A percentile compares a stretch with the other conserved stretches of the same genome.
These are phyloP conservation scores for Rhyzopertha dominica DNA, from an alignment of 1,140 invertebrate species.

Conservation along the genomic window DNA sequence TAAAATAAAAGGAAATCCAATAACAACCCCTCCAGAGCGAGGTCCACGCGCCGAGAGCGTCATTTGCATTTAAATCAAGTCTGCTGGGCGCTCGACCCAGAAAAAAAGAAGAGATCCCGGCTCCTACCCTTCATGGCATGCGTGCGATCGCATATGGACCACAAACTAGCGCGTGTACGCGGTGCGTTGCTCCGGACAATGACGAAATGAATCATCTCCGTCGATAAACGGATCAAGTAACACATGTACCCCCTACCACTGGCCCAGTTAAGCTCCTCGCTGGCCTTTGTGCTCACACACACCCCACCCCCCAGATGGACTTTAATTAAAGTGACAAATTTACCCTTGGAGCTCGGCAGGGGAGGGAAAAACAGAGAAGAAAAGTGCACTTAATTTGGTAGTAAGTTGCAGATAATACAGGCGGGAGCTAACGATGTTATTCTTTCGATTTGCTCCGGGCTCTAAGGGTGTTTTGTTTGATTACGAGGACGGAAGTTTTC, in stretches of 20 bases:
- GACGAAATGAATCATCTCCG: conserved; percentile 40
- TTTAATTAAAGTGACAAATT: conserved; percentile 32
- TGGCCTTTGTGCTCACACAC: neutral
- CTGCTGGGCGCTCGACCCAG: conserved; percentile 4
- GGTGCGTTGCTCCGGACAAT: conserved; percentile 32
- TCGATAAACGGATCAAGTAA: conserved; percentile 40
- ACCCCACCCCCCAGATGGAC: conserved; percentile 2
- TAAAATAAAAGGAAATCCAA: conserved; percentile 3
- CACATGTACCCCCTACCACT: conserved; percentile 22
- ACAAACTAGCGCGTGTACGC: conserved; percentile 12
- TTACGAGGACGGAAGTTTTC: no score
- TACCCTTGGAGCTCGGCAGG: conserved; percentile 6
- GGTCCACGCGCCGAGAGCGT: conserved; percentile 15
- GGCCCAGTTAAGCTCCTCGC: conserved; percentile 2
- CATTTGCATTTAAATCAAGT: conserved; percentile 33
- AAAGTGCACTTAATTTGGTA: no score
- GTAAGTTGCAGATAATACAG: no score
- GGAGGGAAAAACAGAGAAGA: neutral
- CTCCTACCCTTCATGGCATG: conserved; percentile 1
- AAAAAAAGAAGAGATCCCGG: neutral
- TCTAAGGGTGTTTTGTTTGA: no score
- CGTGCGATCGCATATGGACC: conserved; percentile 5
- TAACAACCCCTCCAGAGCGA: conserved; percentile 1
- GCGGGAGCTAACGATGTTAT: no score
- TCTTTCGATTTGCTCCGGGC: no score